Base-by-base conservation (phyloP, 2,113 vertebrate species). In the Leptobrachium ailaonicum region DNA sequence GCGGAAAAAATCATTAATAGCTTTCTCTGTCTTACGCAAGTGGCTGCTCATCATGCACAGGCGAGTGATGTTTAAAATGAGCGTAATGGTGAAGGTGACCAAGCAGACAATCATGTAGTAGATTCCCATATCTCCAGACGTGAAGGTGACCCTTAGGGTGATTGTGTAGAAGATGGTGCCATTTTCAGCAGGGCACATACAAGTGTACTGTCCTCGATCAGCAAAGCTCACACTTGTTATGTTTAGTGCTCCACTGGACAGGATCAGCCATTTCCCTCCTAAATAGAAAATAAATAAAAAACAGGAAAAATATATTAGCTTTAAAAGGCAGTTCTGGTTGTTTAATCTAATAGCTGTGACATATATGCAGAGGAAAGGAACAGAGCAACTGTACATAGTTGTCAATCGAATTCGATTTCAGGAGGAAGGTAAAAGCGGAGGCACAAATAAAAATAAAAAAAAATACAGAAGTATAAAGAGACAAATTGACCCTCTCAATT, bases 41-140 rank as follows among this genome's bases (percentile, higher is more conserved):
- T 99, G 97, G 82, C 93, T 96, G 91, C 94, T 95, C 90, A 99
- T 95, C 96, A 98, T 96, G 87, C 95, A 97, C 74, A 99, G 90
- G 0, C 95, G 94, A 0, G 96, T 92, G 73, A 96, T 91, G 75
- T 98, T 98, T 60, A 99, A 83, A 85, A 96, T 88, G 79, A 98
- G 93, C 64, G 93, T 96, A 90, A 98, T 91, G 4, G 92, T 87
- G 79, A 99, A 99, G 84, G 97, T 86, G 75, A 95, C 87, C 58
- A 98, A 90, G 90, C 97, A 99, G 70, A 98, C 93, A 2, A 93
- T 83, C 87, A 99, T 92, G 72, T 93, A 99, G 89, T 97, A 97
- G 63, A 96, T 77, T 41, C 97, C 95, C 90, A 98, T 91, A 82
- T 97, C 95, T 66, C 96, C 95, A 0, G 92, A 86, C 2, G 90